phyloP scores from a whole-genome alignment of 64 coral and sea anemone genomes.

The Stylophora pistillata region DNA sequence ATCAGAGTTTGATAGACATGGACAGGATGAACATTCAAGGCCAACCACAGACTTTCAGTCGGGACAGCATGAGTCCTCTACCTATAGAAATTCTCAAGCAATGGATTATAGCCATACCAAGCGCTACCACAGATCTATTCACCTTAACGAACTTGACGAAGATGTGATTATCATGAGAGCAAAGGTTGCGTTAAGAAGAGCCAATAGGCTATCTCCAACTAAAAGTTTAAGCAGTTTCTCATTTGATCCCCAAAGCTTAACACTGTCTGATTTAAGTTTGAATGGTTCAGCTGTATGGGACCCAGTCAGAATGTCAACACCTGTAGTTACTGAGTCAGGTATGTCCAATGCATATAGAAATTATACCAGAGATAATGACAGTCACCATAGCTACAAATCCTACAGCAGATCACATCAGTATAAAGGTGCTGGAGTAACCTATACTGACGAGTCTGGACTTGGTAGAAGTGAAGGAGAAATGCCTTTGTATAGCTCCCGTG shows the following conservation, averaged over 20 bases:
- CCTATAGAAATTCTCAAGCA: not conserved
- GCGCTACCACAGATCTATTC: not conserved
- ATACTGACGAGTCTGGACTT: not conserved
- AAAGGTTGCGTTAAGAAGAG: conserved; percentile 46
- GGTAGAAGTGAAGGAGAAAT: conserved; percentile 3
- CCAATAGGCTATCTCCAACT: conserved; percentile 29
- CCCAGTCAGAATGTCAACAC: conserved; percentile 59
- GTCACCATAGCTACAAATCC: conserved; percentile 7
- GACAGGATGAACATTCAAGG: not conserved
- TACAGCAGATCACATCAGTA: not conserved
- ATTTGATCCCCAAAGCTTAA: conserved; percentile 13
- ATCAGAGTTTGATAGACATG: not conserved
- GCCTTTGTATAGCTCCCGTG: not conserved
- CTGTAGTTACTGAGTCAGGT: not conserved
- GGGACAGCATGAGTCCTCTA: not conserved
- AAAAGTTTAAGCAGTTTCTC: not conserved
- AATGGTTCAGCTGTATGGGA: conserved; percentile 34
- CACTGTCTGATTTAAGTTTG: conserved; percentile 54
- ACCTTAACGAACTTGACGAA: conserved; percentile 41
- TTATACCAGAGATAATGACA: conserved; percentile 12
- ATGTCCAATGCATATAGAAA: not conserved
- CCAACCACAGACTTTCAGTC: not conserved
- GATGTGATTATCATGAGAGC: conserved; percentile 48
- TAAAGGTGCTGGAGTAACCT: not conserved
- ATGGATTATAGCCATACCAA: not conserved